Evolutionary conservation across 2,113 vertebrate species (phyloP).

Genomic region (Spermophilus dauricus): DNA sequence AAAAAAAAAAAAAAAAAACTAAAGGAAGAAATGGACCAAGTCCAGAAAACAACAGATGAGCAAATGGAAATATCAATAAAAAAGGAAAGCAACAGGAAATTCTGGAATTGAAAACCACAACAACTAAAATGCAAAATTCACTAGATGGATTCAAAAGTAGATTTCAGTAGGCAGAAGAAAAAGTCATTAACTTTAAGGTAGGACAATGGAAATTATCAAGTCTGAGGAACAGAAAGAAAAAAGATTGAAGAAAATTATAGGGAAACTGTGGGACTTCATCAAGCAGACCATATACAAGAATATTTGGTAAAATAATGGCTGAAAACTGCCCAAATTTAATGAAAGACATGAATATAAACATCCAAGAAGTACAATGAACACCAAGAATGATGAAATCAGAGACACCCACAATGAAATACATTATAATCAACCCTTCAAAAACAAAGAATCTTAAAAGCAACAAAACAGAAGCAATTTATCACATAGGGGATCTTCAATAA

Average conservation of each 20-base stretch:
- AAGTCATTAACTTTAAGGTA: not conserved
- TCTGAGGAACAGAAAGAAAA: not conserved
- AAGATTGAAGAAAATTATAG: not conserved
- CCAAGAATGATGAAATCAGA: not conserved
- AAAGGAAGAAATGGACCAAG: not conserved
- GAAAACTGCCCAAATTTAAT: not conserved
- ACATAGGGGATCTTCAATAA: not conserved
- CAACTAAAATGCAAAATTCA: not conserved
- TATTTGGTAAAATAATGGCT: not conserved
- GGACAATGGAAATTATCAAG: not conserved
- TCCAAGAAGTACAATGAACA: not conserved
- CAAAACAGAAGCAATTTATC: not conserved
- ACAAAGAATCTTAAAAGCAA: not conserved
- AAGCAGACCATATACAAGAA: not conserved
- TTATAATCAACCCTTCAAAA: not conserved
- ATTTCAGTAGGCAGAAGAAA: not conserved
- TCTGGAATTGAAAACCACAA: not conserved
- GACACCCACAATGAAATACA: not conserved
- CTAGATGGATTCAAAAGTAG: not conserved
- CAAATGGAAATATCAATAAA: not conserved
- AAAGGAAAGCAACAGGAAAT: not conserved
- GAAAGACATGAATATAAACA: not conserved
- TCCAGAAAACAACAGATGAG: not conserved
- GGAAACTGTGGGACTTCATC: not conserved
- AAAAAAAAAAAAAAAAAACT: not conserved